Percentiles rank a stretch among this genome's conserved stretches.
phyloP scores from a whole-genome alignment of 2,113 vertebrate species.

The Corythaixoides concolor region DNA sequence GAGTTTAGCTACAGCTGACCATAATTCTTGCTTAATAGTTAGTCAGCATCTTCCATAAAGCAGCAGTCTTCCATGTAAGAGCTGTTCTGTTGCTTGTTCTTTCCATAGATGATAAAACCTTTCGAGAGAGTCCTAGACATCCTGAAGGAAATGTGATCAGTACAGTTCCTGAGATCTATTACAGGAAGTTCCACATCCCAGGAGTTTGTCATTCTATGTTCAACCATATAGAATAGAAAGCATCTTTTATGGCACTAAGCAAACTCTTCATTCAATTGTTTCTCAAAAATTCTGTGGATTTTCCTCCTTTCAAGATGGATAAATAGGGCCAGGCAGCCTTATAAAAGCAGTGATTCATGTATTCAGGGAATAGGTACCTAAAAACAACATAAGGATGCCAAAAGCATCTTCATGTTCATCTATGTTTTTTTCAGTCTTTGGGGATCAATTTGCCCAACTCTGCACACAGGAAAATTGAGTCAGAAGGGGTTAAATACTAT shows the following conservation, averaged over 20 bases:
- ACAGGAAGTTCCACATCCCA: background rate
- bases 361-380: background rate
- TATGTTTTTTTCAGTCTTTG: background rate
- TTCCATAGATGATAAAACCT: background rate
- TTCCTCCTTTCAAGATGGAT: background rate
- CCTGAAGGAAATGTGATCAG: background rate
- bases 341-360: background rate
- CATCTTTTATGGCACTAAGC: background rate
- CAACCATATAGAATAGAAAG: background rate
- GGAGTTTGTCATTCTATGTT: background rate
- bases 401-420: background rate
- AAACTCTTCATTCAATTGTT: background rate
- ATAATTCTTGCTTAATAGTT: background rate
- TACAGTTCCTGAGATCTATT: background rate
- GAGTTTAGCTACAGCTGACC: background rate
- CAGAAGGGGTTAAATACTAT: background rate
- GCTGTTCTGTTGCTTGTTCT: background rate
- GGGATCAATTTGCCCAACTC: background rate
- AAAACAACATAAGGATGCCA: background rate
- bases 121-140: background rate
- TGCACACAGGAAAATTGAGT: background rate
- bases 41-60: background rate
- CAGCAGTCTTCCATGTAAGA: background rate
- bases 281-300: background rate
- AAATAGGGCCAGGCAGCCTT: background rate